Conservation (phyloP, 2,113 vertebrate genomes). For the Indri indri region DNA sequence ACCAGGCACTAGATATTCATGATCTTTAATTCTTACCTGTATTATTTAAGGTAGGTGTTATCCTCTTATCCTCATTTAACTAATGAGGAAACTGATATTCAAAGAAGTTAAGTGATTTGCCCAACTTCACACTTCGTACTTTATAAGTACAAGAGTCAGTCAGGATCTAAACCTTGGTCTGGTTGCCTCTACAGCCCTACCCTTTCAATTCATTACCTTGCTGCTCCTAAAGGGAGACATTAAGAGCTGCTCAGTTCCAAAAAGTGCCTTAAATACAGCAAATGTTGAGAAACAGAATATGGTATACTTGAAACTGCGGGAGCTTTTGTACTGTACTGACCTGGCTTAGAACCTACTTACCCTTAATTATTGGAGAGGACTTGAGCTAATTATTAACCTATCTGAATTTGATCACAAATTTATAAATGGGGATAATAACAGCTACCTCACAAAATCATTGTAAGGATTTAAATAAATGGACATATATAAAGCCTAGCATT, state of each 20-base stretch:
- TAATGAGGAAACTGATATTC: background rate
- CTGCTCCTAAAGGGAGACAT: background rate
- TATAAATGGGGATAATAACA: background rate
- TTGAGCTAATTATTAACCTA: conserved; percentile 3
- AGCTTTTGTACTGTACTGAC: background rate
- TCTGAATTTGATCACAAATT: background rate
- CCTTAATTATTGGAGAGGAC: background rate
- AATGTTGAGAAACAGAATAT: background rate
- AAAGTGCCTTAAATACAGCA: background rate
- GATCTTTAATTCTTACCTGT: background rate
- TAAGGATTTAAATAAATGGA: background rate
- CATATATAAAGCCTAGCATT: background rate
- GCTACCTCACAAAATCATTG: background rate
- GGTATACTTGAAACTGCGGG: background rate
- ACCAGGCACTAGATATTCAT: background rate
- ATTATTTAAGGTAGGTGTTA: background rate
- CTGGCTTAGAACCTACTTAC: background rate
- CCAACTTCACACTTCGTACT: background rate
- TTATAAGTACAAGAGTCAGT: background rate
- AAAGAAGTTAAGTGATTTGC: background rate
- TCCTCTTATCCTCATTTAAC: background rate
- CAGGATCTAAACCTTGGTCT: background rate
- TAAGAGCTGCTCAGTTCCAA: background rate
- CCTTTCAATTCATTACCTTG: background rate
- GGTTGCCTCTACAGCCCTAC: background rate